Conservation (phyloP, 2,888 invertebrate species). For the Aproaerema taeniolella region DNA sequence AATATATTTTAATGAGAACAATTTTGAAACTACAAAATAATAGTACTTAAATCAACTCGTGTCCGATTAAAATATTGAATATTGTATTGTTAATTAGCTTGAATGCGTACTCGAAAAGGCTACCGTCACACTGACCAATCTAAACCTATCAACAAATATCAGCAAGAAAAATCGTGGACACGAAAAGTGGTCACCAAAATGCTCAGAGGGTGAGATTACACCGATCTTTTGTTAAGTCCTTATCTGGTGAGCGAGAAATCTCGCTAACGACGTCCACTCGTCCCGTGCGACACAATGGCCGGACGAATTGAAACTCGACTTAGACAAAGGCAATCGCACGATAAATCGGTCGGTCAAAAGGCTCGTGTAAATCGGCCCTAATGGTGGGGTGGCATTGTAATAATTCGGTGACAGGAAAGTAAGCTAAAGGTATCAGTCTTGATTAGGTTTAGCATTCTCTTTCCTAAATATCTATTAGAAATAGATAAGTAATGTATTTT, state of each 20-base stretch:
- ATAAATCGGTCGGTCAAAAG: slow-evolving; percentile 46
- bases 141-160: too few species aligned
- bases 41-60: too few species aligned
- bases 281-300: slow-evolving; percentile 60
- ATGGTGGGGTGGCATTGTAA: slow-evolving; percentile 34
- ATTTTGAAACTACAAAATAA: too few species aligned
- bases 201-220: slow-evolving; percentile 56
- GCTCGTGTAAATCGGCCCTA: slow-evolving; percentile 50
- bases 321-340: slow-evolving; percentile 60
- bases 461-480: too few species aligned
- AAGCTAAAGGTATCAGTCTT: too few species aligned
- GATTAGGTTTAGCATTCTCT: too few species aligned
- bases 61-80: too few species aligned
- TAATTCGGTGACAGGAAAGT: slow-evolving; percentile 18
- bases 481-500: too few species aligned
- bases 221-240: slow-evolving; percentile 59
- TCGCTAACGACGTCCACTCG: slow-evolving; percentile 72
- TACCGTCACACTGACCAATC: too few species aligned
- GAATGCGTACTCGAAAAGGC: too few species aligned
- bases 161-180: background rate
- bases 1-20: too few species aligned
- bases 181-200: slow-evolving; percentile 26
- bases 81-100: too few species aligned
- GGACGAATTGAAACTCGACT: slow-evolving; percentile 66
- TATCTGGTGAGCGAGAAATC: slow-evolving; percentile 56